Percentiles rank a stretch among this genome's conserved stretches.
Conservation (phyloP, 2,797 vertebrate genomes). For the Cuculus canorus region DNA sequence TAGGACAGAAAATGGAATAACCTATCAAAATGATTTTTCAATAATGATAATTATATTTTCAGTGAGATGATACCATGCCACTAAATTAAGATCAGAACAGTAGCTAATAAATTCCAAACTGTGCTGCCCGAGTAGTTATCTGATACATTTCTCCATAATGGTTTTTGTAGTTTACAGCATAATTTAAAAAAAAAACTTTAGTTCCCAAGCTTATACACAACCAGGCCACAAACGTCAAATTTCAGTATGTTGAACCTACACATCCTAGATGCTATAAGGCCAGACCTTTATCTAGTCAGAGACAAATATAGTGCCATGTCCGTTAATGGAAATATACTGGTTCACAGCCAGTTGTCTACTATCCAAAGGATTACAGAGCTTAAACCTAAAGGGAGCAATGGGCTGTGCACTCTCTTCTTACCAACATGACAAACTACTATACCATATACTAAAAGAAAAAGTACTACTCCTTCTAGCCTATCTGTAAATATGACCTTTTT, state of each 20-base stretch:
- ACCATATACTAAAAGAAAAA: not conserved
- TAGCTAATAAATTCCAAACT: constrained; percentile 45
- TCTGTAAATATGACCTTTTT: not conserved
- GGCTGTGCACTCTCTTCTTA: not conserved
- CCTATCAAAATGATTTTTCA: constrained; percentile 62
- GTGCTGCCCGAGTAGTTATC: not conserved
- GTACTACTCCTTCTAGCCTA: not conserved
- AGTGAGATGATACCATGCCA: constrained; percentile 47
- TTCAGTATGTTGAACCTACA: not conserved
- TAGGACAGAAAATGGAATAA: constrained; percentile 61
- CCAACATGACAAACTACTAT: not conserved
- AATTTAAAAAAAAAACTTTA: not conserved
- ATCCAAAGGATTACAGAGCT: not conserved
- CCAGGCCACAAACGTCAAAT: not conserved
- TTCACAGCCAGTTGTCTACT: not conserved
- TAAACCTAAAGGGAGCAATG: not conserved
- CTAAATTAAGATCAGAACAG: constrained; percentile 51
- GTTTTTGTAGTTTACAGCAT: not conserved
- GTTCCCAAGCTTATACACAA: not conserved
- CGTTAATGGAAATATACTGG: not conserved
- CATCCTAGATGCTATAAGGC: not conserved
- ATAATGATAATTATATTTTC: constrained; percentile 65
- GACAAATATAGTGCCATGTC: not conserved
- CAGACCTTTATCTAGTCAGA: not conserved
- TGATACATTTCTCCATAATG: not conserved